Base-by-base conservation (phyloP, 2,797 vertebrate species). In the Lepus townsendii region DNA sequence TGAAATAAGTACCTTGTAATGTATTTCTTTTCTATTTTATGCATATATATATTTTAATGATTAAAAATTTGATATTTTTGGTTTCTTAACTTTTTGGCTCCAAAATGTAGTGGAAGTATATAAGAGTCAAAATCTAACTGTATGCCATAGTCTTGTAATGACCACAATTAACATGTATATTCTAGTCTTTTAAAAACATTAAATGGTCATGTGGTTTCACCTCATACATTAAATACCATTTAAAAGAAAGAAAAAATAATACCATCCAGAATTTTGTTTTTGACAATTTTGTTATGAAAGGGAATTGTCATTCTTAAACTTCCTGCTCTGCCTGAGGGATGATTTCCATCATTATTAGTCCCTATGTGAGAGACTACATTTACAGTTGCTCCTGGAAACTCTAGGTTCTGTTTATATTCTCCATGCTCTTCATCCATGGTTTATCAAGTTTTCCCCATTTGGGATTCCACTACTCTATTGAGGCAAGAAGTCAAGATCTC, bases 141-240 rank as follows among this genome's bases (percentile, higher is more conserved):
- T 30, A 83, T 75, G 47, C 24, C 17, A 12, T 60, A 26, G 57
- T 80, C 65, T 86, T 76, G 2, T 24, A 60, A 77, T 77, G 52
- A 83, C 26, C 85, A 79, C 85, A 79, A 50, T 90, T 85, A 60
- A 77, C 73, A 93, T 73, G 79, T 79, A 69, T 60, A 88, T 76
- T 90, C 16, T 22, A 60, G 66, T 89, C 26, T n/a, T 78, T 87
- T 52, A 50, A 89, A 86, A 91, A 75, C 32, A 68, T 2, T 57
- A 91, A 50, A 69, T 76, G 17, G n/a, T 80, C 66, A 30, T 35
- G 19, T 83, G 32, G 60, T 87, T 91, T 91, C 63, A 93, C n/a
- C 77, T 8, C 3, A 0, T 89, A 42, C 90, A 90, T 89, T 42
- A 94, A 88, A 83, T 75, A 19, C 4, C 27, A 78, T 38, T 72